Base-by-base conservation (phyloP, 1,140 invertebrate genomes). In the Zaprionus kolodkinae region DNA sequence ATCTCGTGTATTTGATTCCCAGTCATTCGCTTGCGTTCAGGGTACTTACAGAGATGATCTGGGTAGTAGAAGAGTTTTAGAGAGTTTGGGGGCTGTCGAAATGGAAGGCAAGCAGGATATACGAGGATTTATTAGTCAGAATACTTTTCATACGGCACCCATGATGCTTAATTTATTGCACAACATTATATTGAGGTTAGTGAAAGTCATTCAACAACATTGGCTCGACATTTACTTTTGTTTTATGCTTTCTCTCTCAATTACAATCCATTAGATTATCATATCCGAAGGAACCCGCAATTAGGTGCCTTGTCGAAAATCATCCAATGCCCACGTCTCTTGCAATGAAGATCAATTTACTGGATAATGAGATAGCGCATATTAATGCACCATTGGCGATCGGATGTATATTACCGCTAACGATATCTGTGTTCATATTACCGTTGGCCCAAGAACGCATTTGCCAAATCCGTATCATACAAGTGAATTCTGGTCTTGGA, bases 281-380 rank as follows among this genome's bases (percentile, higher is more conserved):
- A 0, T 91, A 76, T 50, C 61, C 72, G 25, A 45, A 61, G 0
- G 13, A 56, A 0, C 21, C 27, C 1, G 36, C 76, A 1, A n/a
- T 71, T 30, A 45, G 43, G 0, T 50, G 9, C 10, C 35, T 69
- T 15, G 55, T 91, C 0, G 61, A 72, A 1, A 91, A 80, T 45
- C 57, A 86, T 74, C 87, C 87, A 4, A 63, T 88, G 69, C 84
- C 68, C 11, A 80, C 79, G 4, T 67, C 72, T 4, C 56, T 90
- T 1, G 43, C 62, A 1, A 62, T 72, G 43, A 90, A 83, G 72
- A 87, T 89, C 54, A 86, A 81, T 57, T 15, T 91, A 36, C 27
- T 90, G 57, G 78, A 91, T 21, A 83, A 91, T 69, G 76, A 91
- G 40, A 72, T 90, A n/a, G 74, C 79, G 9, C 87, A 92, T 56